Percentiles rank a stretch among this genome's conserved stretches.
Evolutionary conservation across 1,140 invertebrate species (phyloP).

Genomic region (Drosophila melanogaster): DNA sequence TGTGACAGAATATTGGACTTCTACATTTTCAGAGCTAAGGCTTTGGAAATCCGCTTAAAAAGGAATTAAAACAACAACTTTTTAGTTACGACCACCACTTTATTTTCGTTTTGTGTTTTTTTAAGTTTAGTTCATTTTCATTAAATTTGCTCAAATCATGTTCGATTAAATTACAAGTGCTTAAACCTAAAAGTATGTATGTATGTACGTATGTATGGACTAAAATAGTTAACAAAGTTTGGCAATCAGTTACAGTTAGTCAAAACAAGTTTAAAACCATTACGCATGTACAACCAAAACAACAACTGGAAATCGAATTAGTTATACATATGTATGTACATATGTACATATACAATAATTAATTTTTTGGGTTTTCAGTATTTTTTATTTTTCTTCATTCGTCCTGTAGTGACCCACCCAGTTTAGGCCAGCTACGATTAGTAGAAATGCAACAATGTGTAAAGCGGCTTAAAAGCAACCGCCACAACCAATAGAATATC

Average conservation of each 20-base stretch:
- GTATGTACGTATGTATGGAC: constrained; percentile 76
- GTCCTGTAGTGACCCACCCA: constrained; percentile 18
- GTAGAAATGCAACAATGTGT: constrained; percentile 82
- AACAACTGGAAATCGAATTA: constrained; percentile 77
- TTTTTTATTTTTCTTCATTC: constrained; percentile 5
- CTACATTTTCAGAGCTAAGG: too few relatives aligned
- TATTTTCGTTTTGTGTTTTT: constrained; percentile 75
- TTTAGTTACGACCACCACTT: constrained; percentile 73
- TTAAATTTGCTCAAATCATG: constrained; percentile 79
- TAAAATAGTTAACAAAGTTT: constrained; percentile 81
- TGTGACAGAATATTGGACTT: too few relatives aligned
- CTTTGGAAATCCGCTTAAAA: neutral
- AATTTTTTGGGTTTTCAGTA: constrained; percentile 34
- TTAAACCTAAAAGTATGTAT: constrained; percentile 79
- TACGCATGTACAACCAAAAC: constrained; percentile 57
- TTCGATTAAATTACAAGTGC: constrained; percentile 79
- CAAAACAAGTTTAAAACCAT: constrained; percentile 64
- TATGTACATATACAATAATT: too few relatives aligned
- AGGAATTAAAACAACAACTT: constrained; percentile 17
- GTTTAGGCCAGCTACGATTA: constrained; percentile 31
- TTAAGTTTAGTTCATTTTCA: constrained; percentile 78
- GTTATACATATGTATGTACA: too few relatives aligned
- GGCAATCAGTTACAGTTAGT: constrained; percentile 66
- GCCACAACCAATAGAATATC: constrained; percentile 84
- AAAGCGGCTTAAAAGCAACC: constrained; percentile 71